phyloP scores from a whole-genome alignment of 2,888 invertebrate species.

The Drosophila putrida region DNA sequence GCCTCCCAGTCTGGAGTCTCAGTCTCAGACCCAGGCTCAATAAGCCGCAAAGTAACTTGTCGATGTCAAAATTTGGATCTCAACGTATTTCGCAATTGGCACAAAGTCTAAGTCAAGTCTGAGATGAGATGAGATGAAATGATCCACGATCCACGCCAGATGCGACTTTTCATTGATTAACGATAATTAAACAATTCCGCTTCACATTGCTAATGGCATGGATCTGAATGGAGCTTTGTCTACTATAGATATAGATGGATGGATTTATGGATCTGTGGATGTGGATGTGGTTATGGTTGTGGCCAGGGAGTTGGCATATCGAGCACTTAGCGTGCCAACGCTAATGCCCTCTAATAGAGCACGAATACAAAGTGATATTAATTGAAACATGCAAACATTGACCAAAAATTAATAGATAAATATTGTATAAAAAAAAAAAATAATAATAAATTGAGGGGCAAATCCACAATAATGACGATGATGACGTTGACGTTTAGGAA shows the following conservation, averaged over 20 bases:
- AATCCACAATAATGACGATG: slow-evolving; percentile 35
- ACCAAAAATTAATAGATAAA: slow-evolving; percentile 33
- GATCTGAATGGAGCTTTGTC: slow-evolving; percentile 42
- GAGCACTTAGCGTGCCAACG: slow-evolving; percentile 63
- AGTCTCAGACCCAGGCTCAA: not conserved
- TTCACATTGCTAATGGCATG: slow-evolving; percentile 47
- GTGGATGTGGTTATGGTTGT: slow-evolving; percentile 7
- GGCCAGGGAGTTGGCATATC: slow-evolving; percentile 39
- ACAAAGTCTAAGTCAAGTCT: slow-evolving; percentile 9
- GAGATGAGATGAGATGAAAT: not conserved
- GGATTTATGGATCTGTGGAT: slow-evolving; percentile 9
- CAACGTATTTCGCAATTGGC: slow-evolving; percentile 50
- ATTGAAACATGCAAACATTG: slow-evolving; percentile 70
- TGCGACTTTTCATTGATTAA: slow-evolving; percentile 53
- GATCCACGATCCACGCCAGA: slow-evolving; percentile 4
- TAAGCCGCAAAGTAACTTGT: slow-evolving; percentile 13
- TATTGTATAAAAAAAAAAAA: slow-evolving; percentile 12
- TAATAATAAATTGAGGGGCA: slow-evolving; percentile 36
- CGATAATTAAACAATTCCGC: slow-evolving; percentile 61
- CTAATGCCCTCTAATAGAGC: slow-evolving; percentile 69
- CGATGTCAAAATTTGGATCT: slow-evolving; percentile 17
- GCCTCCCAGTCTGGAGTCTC: slow-evolving; percentile 28
- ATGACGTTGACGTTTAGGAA: slow-evolving; percentile 31
- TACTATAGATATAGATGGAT: not conserved
- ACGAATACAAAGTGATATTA: slow-evolving; percentile 61